These are phyloP conservation scores for Muricea muricata DNA, from an alignment of 92 coral and sea anemone genomes.

Conservation along the genomic window DNA sequence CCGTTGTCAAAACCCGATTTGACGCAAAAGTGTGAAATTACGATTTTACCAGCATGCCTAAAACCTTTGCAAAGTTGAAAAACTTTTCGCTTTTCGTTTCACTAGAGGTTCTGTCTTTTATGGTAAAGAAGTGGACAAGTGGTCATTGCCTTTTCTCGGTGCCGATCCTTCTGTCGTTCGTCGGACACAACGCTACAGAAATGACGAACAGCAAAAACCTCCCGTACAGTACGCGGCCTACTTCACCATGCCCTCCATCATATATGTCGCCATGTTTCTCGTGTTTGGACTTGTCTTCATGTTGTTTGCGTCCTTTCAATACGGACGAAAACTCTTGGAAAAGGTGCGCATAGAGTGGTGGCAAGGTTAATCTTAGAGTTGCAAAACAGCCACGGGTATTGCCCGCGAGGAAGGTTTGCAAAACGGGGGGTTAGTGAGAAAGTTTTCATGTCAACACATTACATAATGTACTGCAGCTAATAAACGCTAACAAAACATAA, in stretches of 20 bases:
- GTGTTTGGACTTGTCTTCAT: slow-evolving; percentile 86
- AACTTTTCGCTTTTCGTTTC: not conserved
- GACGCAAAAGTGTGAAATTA: no score
- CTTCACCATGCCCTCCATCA: slow-evolving; percentile 65
- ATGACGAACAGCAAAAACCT: slow-evolving; percentile 66
- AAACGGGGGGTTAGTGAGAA: no score
- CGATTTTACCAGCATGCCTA: no score
- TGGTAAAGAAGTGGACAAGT: slow-evolving; percentile 77
- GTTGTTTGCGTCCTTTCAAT: slow-evolving; percentile 80
- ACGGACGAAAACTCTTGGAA: slow-evolving; percentile 81
- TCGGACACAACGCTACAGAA: slow-evolving; percentile 82
- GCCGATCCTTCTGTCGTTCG: slow-evolving; percentile 94
- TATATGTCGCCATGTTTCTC: slow-evolving; percentile 69
- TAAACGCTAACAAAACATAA: no score
- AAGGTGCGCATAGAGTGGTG: slow-evolving; percentile 56
- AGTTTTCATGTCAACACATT: no score
- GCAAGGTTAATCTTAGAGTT: no score
- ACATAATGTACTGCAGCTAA: no score
- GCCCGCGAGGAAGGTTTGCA: no score
- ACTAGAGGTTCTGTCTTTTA: slow-evolving; percentile 80
- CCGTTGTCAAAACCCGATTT: no score
- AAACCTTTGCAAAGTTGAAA: not conserved
- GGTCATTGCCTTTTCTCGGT: slow-evolving; percentile 96
- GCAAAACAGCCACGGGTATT: no score
- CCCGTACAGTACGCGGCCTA: slow-evolving; percentile 94